Conservation (phyloP, 53 echinoderm and acorn worm species). For the Astropecten irregularis region DNA sequence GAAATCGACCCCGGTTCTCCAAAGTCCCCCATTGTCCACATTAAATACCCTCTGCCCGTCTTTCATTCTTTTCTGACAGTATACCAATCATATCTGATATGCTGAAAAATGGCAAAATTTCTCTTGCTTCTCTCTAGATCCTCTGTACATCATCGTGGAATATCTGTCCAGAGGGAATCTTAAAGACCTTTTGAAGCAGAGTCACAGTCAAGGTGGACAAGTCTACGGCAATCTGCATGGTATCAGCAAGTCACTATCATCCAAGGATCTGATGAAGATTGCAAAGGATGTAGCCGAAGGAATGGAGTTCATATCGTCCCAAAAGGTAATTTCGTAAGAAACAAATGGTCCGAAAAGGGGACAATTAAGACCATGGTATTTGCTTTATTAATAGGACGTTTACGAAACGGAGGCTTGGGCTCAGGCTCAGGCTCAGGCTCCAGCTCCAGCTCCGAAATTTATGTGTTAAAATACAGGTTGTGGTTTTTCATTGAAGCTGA, state of each 20-base stretch:
- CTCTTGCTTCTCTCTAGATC: no score
- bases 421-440: constrained; percentile 56
- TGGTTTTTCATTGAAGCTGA: no score
- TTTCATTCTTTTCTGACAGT: no score
- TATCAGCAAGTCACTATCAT: constrained; percentile 36
- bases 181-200: constrained; percentile 46
- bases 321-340: constrained; percentile 36
- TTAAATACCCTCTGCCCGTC: no score
- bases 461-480: no score
- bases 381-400: constrained; percentile 36
- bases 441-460: no score
- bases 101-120: no score
- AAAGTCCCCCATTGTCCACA: no score
- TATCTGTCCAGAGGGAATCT: constrained; percentile 71
- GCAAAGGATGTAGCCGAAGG: constrained; percentile 73
- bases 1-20: no score
- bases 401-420: constrained; percentile 60
- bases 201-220: background rate
- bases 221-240: constrained; percentile 16
- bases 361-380: no score
- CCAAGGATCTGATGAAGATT: constrained; percentile 70
- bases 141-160: constrained; percentile 78
- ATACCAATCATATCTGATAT: no score
- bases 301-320: constrained; percentile 74
- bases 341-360: no score